These are phyloP conservation scores for Didymodactylos carnosus DNA, from an alignment of 2,888 invertebrate genomes.

Conservation along the genomic window DNA sequence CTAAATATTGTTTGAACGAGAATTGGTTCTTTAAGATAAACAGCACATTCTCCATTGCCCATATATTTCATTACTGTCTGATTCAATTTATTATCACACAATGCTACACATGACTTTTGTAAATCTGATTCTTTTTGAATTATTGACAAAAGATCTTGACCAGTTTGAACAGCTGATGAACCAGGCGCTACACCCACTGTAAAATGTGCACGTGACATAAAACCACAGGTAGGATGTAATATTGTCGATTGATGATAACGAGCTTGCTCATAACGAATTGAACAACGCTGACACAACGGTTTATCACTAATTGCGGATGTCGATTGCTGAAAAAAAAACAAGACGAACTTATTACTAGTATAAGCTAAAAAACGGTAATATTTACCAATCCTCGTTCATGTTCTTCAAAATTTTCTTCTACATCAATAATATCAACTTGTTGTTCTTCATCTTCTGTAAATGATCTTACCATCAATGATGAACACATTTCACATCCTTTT, in stretches of 20 bases:
- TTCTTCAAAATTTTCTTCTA: neutral
- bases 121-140: neutral
- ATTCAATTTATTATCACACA: neutral
- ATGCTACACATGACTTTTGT: neutral
- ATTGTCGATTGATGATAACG: neutral
- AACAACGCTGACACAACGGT: too few species aligned
- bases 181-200: neutral
- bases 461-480: neutral
- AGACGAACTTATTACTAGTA: too few species aligned
- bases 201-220: neutral
- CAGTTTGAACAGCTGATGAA: neutral
- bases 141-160: neutral
- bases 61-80: neutral
- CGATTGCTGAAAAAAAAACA: too few species aligned
- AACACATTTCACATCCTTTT: neutral
- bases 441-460: neutral
- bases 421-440: neutral
- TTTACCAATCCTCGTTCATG: too few species aligned
- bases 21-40: neutral
- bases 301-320: too few species aligned
- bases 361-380: too few species aligned
- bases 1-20: neutral
- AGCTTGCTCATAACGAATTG: too few species aligned
- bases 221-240: neutral
- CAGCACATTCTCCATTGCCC: neutral